Evolutionary conservation across 1,140 invertebrate genomes (phyloP), one percentile per base, ranked within the genome.

Genomic region (Orussus abietinus): DNA sequence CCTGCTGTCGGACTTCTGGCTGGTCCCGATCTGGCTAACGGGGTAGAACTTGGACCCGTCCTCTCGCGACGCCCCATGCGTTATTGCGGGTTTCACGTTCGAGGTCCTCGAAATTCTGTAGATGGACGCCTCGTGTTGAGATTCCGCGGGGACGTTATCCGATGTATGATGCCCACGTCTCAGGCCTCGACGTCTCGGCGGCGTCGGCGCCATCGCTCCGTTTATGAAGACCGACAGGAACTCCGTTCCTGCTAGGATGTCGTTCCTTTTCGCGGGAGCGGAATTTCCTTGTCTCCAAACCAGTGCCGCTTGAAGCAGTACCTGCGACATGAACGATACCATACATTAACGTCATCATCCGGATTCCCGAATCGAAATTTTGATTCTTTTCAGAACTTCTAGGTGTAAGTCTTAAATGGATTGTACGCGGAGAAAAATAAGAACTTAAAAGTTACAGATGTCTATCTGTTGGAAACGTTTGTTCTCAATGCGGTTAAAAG

Each of bases 211-310:
- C 69, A 73, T 72, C 37, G 70, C 57, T 38, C 66, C 65, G 53
- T 74, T 71, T 51, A 80, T 76, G 37, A 79, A 74, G 0, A 80
- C 70, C 4, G 75, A 77, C 0, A 80, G 66, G 45, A 80, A 80
- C 47, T 79, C 77, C 2, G 72, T 73, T 32, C 78, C 77, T 17
- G 76, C 74, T 10, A 79, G 54, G 26, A 79, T 67, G 45, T 77
- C 77, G 58, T 69, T 72, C 32, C 55, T 60, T 31, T 60, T 49
- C 47, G 62, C 48, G 57, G 62, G 54, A 22, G 54, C 59, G 15
- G 51, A 47, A 7, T 30, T 35, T 17, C 45, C 38, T 36, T 57
- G 49, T 22, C 69, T 59, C 64, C 57, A 64, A 6, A 68, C 44
- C 19, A 73, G 41, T 47, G 53, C 42, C 43, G 64, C 48, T 42